These are phyloP conservation scores for Acrocephalus arundinaceus DNA, from an alignment of 2,113 vertebrate genomes.

Conservation along the genomic window DNA sequence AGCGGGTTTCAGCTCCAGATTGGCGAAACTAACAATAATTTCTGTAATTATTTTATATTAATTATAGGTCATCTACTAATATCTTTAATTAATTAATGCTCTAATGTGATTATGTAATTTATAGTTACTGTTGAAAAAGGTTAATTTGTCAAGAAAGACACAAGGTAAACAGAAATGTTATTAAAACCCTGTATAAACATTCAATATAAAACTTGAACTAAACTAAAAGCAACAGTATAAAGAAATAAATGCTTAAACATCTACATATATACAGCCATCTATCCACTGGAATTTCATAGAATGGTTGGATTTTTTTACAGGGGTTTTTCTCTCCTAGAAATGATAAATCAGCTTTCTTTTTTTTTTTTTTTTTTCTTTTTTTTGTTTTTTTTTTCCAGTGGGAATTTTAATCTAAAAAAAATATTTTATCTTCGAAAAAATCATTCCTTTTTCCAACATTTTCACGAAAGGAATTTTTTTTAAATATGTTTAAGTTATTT, in stretches of 20 bases:
- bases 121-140: slow-evolving; percentile 36
- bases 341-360: not conserved
- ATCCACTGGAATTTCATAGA: not conserved
- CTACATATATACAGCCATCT: not conserved
- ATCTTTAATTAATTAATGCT: slow-evolving; percentile 66
- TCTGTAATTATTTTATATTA: slow-evolving; percentile 64
- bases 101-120: slow-evolving; percentile 64
- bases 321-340: not conserved
- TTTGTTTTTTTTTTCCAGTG: not conserved
- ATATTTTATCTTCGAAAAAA: not conserved
- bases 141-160: slow-evolving; percentile 61
- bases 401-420: not conserved
- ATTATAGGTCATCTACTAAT: slow-evolving; percentile 65
- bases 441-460: not conserved
- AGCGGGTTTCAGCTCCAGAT: slow-evolving; percentile 4
- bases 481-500: not conserved
- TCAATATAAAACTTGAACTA: slow-evolving; percentile 27
- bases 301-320: not conserved
- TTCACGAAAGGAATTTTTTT: not conserved
- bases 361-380: not conserved
- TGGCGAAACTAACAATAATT: slow-evolving; percentile 61
- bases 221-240: not conserved
- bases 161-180: slow-evolving; percentile 62
- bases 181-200: slow-evolving; percentile 47
- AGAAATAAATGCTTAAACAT: slow-evolving; percentile 27